A percentile compares a stretch with the other conserved stretches of the same genome.
Evolutionary conservation across 2,888 invertebrate species (phyloP).

Genomic region (Cotesia congregata): DNA sequence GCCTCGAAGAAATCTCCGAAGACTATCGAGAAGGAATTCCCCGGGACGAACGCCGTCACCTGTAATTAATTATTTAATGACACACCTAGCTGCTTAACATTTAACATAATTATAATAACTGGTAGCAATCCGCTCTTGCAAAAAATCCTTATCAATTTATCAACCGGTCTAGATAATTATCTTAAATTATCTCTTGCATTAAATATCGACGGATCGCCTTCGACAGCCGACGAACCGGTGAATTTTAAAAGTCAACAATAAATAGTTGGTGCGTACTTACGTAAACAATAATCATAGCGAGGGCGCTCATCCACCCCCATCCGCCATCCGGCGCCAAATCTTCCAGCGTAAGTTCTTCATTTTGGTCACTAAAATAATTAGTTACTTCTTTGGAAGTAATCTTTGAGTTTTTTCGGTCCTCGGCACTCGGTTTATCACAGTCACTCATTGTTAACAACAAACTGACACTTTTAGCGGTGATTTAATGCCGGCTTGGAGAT

Average conservation of each 20-base stretch:
- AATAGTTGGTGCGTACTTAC: slow-evolving; percentile 73
- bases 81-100: background rate
- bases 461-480: background rate
- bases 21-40: slow-evolving; percentile 79
- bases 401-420: background rate
- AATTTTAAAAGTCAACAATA: too few relatives aligned
- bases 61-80: slow-evolving; percentile 59
- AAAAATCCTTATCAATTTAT: background rate
- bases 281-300: slow-evolving; percentile 87
- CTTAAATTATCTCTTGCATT: background rate
- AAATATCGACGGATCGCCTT: too few relatives aligned
- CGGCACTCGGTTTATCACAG: background rate
- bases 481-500: background rate
- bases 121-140: background rate
- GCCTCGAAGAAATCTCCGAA: slow-evolving; percentile 79
- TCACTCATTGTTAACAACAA: background rate
- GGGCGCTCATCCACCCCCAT: slow-evolving; percentile 90
- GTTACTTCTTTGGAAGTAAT: background rate
- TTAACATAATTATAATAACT: background rate
- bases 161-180: slow-evolving; percentile 7
- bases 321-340: slow-evolving; percentile 86
- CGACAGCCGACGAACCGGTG: too few relatives aligned
- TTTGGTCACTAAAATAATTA: slow-evolving; percentile 24
- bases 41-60: slow-evolving; percentile 79
- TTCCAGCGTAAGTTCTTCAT: slow-evolving; percentile 49